phyloP scores from a whole-genome alignment of 2,113 vertebrate genomes.

The Ciconia boyciana region DNA sequence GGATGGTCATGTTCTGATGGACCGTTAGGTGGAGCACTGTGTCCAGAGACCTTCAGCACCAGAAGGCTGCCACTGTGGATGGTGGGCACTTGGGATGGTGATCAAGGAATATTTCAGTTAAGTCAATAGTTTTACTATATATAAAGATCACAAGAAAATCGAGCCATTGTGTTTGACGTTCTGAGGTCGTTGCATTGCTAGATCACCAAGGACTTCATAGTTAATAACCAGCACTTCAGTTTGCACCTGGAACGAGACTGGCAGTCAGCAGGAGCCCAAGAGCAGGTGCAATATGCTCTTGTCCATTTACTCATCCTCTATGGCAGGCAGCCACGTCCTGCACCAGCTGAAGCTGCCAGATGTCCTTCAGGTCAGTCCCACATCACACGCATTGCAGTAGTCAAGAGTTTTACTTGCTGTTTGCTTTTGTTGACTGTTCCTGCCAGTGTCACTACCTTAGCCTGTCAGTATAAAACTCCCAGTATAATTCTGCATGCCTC shows the following conservation, averaged over 20 bases:
- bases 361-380: constrained; percentile 30
- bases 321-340: constrained; percentile 53
- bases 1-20: neutral
- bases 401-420: neutral
- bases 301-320: constrained; percentile 20
- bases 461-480: neutral
- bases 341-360: constrained; percentile 47
- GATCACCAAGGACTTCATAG: neutral
- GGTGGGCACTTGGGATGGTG: neutral
- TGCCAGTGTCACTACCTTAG: neutral
- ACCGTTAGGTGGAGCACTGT: neutral
- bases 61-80: neutral
- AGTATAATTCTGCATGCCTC: neutral
- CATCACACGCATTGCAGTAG: neutral
- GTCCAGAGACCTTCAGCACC: neutral
- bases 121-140: neutral
- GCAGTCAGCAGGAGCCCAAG: constrained; percentile 28
- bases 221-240: neutral
- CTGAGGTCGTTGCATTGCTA: neutral
- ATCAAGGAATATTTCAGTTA: neutral
- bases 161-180: neutral
- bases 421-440: neutral
- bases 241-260: neutral
- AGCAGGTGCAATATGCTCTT: constrained; percentile 49
- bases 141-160: neutral